Evolutionary conservation across 2,113 vertebrate genomes (phyloP), one percentile per base, ranked within the genome.

Genomic region (Sardina pilchardus): DNA sequence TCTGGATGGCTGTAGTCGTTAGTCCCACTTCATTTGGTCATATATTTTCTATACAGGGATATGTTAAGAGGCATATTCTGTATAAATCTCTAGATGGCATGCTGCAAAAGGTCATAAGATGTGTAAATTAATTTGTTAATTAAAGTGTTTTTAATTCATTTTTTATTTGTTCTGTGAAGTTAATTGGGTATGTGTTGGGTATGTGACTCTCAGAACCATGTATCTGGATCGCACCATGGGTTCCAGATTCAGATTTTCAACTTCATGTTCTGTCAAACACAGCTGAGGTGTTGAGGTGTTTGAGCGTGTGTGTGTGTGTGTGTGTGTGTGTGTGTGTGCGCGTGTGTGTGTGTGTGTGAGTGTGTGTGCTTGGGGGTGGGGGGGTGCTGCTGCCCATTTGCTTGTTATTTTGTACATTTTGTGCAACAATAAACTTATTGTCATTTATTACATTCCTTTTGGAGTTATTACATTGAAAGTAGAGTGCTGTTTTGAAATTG

Each of bases 321-420:
- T 24, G n/a, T 3, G 63, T 71, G 7, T 71, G 63, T 26, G 26
- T n/a, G 17, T 59, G 53, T 21, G 16, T 56, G 4, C 3, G 14
- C 17, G 53, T 45, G 44, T 45, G 53, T 56, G 53, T 56, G 4
- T 56, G 53, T 56, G 53, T 16, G 7, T 16, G 53, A 4, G 53
- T 9, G 14, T 16, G 53, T 1, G 14, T 56, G 53, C 3, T 90
- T 89, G 36, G 88, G 85, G 83, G 80, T 4, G 82, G 86, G 78
- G 75, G 84, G 87, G 86, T 86, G 85, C 89, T 89, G 89, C 90
- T 92, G 91, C 94, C 94, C 96, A 95, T 96, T 96, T 96, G 95
- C 95, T 95, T 96, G 94, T 97, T 97, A 94, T 97, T 97, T 97
- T 96, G 95, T 96, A 96, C 96, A 96, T 97, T 95, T 95, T 96